Conservation (phyloP, 2,113 vertebrate genomes). For the Oreochromis aureus region DNA sequence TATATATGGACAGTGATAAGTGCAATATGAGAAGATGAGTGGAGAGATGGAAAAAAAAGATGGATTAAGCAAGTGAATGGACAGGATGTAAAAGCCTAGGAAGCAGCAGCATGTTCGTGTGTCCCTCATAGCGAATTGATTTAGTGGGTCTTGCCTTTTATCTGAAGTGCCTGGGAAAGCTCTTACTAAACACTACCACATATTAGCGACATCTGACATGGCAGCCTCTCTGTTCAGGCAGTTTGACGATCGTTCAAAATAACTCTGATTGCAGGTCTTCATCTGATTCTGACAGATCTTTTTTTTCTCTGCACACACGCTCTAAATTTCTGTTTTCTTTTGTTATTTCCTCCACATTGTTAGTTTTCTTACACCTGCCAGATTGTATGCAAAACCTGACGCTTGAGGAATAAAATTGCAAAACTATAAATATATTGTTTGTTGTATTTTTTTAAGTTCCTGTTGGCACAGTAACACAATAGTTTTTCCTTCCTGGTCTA, state of each 20-base stretch:
- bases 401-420: conserved; percentile 31
- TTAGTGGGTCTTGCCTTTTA: conserved; percentile 14
- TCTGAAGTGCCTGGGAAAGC: conserved; percentile 26
- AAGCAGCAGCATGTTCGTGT: background rate
- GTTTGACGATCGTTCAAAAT: background rate
- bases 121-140: conserved; percentile 7
- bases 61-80: conserved; percentile 40
- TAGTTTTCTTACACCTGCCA: background rate
- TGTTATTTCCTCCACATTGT: background rate
- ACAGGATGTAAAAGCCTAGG: conserved; percentile 25
- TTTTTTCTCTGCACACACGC: background rate
- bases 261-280: background rate
- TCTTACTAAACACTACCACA: background rate
- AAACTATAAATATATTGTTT: background rate
- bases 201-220: background rate
- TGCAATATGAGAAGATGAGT: conserved; percentile 52
- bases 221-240: background rate
- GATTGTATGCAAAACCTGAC: background rate
- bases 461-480: background rate
- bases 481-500: background rate
- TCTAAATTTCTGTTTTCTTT: background rate
- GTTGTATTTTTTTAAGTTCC: background rate
- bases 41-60: conserved; percentile 4
- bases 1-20: conserved; percentile 33
- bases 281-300: background rate